phyloP scores from a whole-genome alignment of 2,113 vertebrate genomes.

The Microcebus lehilahytsara region DNA sequence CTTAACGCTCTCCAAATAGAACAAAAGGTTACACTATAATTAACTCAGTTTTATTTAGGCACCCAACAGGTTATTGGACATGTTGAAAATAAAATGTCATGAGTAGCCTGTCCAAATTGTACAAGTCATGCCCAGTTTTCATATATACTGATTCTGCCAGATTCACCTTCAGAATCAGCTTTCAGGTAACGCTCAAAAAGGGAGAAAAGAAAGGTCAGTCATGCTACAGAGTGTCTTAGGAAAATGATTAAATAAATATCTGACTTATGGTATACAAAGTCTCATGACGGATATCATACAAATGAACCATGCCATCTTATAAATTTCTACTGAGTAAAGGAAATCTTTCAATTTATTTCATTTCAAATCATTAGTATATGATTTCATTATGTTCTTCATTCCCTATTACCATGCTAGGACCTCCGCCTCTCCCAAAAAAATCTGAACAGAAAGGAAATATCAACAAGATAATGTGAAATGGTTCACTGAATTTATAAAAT shows the following conservation, averaged over 20 bases:
- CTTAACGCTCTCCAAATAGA: constrained; percentile 72
- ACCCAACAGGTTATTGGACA: constrained; percentile 56
- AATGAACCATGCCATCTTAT: not conserved
- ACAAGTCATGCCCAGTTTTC: not conserved
- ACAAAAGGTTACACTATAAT: constrained; percentile 76
- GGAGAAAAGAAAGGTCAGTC: too few species aligned
- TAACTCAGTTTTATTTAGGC: constrained; percentile 73
- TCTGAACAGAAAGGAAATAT: constrained; percentile 16
- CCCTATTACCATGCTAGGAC: not conserved
- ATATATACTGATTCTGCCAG: not conserved
- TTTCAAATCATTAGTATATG: constrained; percentile 36
- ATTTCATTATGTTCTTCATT: constrained; percentile 1
- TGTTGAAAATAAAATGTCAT: constrained; percentile 64
- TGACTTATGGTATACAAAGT: not conserved
- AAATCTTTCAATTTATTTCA: constrained; percentile 29
- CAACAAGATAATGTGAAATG: constrained; percentile 18
- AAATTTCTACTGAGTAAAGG: not conserved
- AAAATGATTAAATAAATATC: constrained; percentile 22
- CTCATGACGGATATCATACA: not conserved
- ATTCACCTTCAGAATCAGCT: constrained; percentile 28
- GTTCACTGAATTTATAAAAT: not conserved
- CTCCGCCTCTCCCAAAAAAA: not conserved
- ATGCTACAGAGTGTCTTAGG: not conserved
- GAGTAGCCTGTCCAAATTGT: constrained; percentile 7
- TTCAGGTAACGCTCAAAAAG: not conserved